Conservation (phyloP, 1,140 invertebrate species). For the Pinna nobilis region DNA sequence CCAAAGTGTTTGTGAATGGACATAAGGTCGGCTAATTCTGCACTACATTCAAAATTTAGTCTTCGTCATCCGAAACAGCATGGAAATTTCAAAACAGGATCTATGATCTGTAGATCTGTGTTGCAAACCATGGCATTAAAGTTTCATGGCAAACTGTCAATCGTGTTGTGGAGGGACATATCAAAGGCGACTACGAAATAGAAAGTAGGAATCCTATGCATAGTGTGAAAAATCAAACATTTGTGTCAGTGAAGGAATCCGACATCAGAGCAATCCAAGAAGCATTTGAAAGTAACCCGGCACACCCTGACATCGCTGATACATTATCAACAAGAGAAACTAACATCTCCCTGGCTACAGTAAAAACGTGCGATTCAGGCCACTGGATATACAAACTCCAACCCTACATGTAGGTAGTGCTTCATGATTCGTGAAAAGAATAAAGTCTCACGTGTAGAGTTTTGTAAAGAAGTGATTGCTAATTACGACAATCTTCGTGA, state of each 20-base stretch:
- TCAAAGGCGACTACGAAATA: neutral
- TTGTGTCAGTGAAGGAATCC: neutral
- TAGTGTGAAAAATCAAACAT: neutral
- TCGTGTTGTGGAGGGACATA: neutral
- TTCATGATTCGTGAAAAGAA: no score
- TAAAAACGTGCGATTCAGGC: no score
- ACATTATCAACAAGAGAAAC: neutral
- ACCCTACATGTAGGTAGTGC: no score
- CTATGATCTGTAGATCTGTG: neutral
- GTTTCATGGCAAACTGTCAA: neutral
- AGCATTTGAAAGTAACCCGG: neutral
- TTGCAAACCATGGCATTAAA: neutral
- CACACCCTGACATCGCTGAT: neutral
- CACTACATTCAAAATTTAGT: no score
- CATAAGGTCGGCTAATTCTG: no score
- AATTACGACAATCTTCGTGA: slow-evolving; percentile 17
- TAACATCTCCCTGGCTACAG: neutral
- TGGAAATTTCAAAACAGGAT: no score
- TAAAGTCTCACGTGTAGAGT: slow-evolving; percentile 10
- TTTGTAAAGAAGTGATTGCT: slow-evolving; percentile 4
- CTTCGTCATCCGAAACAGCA: no score
- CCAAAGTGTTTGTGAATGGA: no score
- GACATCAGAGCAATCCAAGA: neutral
- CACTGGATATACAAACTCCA: no score
- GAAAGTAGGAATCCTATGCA: no score